These are phyloP conservation scores for Pantala flavescens DNA, from an alignment of 1,140 invertebrate genomes.

Conservation along the genomic window DNA sequence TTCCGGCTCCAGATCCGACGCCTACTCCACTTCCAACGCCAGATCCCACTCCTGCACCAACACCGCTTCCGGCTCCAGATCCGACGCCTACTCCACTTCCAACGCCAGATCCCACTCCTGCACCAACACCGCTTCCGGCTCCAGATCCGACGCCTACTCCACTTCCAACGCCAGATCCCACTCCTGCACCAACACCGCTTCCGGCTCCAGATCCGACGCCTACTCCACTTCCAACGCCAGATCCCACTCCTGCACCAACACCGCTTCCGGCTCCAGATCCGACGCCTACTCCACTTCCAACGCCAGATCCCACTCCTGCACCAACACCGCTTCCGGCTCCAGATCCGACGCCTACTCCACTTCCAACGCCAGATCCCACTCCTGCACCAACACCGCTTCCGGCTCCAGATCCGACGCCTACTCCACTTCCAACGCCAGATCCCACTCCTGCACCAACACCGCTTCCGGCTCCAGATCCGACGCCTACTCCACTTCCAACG, in stretches of 20 bases:
- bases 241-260: not conserved
- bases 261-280: not conserved
- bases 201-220: not conserved
- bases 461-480: not conserved
- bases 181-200: not conserved
- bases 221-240: not conserved
- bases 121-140: not conserved
- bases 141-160: not conserved
- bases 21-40: not conserved
- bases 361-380: not conserved
- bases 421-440: not conserved
- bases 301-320: no score
- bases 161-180: no score
- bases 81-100: not conserved
- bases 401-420: not conserved
- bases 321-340: not conserved
- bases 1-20: not conserved
- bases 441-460: not conserved
- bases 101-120: not conserved
- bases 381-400: not conserved
- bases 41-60: no score
- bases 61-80: not conserved
- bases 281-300: not conserved
- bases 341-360: not conserved
- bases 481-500: not conserved